Evolutionary conservation across 2,888 invertebrate genomes (phyloP), one percentile per base, ranked within the genome.

Genomic region (Amphimallon solstitiale): DNA sequence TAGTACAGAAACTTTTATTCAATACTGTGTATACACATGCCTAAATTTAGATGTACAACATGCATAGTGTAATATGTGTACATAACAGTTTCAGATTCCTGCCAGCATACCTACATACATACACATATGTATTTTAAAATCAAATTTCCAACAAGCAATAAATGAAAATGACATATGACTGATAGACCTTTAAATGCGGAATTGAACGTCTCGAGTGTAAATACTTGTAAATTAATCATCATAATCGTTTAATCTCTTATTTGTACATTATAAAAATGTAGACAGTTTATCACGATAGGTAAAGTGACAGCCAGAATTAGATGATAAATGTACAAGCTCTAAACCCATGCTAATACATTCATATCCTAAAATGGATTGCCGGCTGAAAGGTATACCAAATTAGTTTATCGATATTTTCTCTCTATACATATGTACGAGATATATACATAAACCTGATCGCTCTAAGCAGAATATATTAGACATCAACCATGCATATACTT

Each of bases 271-370:
- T 62, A 62, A 62, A 62, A 62, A 35, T 37, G 62, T 48, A 48
- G 62, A 62, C 45, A 23, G 62, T 48, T 62, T 62, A 62, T 62
- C 62, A 62, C 35, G 62, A 62, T 48, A 62, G 17, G 35, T 62
- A 62, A 29, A 62, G 46, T 62, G 62, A 62, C 62, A 62, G 62
- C 62, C 34, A 62, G 62, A 46, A 62, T 62, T 62, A 62, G 48
- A 46, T 49, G 62, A 62, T 62, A 62, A 62, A 62, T 48, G 34
- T 48, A 17, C 38, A 19, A 35, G 48, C 49, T 49, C 46, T 62
- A 12, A 46, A 15, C 35, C 12, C 40, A 29, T 51, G 49, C 46
- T 62, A 62, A 62, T 62, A 19, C 62, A 19, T 62, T 62, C 62
- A 37, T 49, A 48, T 46, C 62, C 62, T 46, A 62, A 62, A 62